Evolutionary conservation across 2,113 vertebrate genomes (phyloP), one percentile per base, ranked within the genome.

Genomic region (Nannobrachium achirus): DNA sequence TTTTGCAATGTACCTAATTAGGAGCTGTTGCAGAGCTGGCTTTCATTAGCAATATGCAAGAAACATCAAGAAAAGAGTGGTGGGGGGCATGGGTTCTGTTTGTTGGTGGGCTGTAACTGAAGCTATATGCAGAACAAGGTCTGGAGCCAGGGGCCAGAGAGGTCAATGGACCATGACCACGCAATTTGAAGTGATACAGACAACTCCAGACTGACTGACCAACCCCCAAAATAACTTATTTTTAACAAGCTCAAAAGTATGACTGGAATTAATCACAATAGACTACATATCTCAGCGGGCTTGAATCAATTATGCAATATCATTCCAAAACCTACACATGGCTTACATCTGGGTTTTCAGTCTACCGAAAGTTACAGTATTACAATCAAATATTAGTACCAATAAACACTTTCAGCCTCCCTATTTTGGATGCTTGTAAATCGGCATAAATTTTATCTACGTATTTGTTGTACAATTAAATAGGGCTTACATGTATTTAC

Each of bases 291-390:
- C n/a, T 7, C 13, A 20, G 45, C 16, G 38, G 10, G 19, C 18
- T 44, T 45, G 0, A 42, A 59, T 76, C 41, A 11, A 16, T 75
- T 71, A 73, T 63, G 67, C 48, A 69, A 78, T n/a, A 1, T 0
- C 13, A 25, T 63, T 81, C 80, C 75, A 78, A 62, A 61, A 20
- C n/a, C 33, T 46, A 39, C 86, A 83, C 75, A 73, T 87, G 79
- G 46, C 4, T 41, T 0, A 64, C 79, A 87, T 77, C 56, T 84
- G 81, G 45, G n/a, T 69, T 59, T 10, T 7, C n/a, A 76, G 20
- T 19, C 57, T 16, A 16, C 46, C 20, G 20, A 25, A 59, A 33
- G 25, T 33, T 33, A 33, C 25, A 33, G 14, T 48, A 59, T n/a
- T n/a, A 44, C 20, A 41, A 15, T 56, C 57, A 42, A 25, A 63